A percentile compares a stretch with the other conserved stretches of the same genome.
Conservation (phyloP, 2,888 invertebrate genomes). For the Dusona sp. region DNA sequence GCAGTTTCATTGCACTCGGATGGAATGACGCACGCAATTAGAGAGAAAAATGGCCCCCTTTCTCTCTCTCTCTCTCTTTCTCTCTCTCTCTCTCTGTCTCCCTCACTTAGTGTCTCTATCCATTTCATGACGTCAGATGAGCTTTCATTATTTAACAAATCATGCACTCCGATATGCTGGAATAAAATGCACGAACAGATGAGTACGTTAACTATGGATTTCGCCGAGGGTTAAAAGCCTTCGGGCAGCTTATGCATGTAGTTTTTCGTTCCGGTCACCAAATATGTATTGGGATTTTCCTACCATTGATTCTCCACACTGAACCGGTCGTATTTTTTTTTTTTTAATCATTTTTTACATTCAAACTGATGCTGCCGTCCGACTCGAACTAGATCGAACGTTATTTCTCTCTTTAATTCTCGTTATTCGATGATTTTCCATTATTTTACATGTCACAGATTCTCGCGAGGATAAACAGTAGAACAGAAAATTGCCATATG, state of each 20-base stretch:
- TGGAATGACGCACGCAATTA: too few relatives aligned
- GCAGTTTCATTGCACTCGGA: too few relatives aligned
- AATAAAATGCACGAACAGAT: neutral
- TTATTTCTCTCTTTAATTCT: neutral
- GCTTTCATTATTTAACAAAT: neutral
- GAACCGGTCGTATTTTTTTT: neutral
- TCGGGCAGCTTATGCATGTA: conserved; percentile 1
- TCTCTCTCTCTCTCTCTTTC: too few relatives aligned
- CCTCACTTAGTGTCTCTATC: too few relatives aligned
- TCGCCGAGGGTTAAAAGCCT: conserved; percentile 30
- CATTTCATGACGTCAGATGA: neutral
- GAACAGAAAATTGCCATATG: conserved; percentile 2
- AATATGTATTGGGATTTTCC: conserved; percentile 12
- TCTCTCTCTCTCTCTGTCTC: too few relatives aligned
- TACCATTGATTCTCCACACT: conserved; percentile 2
- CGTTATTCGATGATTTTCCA: conserved; percentile 23
- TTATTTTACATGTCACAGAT: conserved; percentile 21
- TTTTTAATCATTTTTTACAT: neutral
- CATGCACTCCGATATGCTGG: neutral
- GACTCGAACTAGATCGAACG: neutral
- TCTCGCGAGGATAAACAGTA: neutral
- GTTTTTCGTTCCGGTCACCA: conserved; percentile 16
- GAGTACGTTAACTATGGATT: neutral
- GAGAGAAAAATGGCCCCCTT: too few relatives aligned
- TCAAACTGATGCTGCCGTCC: neutral